Conservation (phyloP, 2,113 vertebrate genomes). For the Arvicanthis niloticus region DNA sequence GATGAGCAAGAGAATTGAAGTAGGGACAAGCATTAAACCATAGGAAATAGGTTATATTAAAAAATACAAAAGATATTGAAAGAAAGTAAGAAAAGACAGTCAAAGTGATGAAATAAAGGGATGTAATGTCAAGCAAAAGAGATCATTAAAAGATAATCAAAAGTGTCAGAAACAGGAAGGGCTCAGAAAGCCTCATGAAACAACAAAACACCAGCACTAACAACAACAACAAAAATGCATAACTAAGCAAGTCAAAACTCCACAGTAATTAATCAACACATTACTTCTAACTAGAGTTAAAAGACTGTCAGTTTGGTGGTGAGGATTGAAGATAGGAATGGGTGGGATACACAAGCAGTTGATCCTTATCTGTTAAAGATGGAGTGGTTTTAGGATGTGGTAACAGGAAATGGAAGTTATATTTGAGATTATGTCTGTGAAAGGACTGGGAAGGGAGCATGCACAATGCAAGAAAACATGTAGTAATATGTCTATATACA, state of each 20-base stretch:
- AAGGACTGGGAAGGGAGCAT: background rate
- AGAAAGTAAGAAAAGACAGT: background rate
- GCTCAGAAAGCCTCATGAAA: background rate
- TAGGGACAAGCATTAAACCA: background rate
- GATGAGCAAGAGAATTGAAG: background rate
- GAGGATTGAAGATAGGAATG: background rate
- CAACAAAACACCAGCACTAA: background rate
- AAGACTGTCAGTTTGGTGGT: background rate
- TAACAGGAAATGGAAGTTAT: background rate
- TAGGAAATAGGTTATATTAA: background rate
- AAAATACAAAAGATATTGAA: background rate
- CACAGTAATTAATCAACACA: background rate
- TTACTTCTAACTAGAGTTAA: background rate
- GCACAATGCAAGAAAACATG: background rate
- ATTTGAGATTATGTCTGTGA: background rate
- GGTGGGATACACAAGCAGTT: background rate
- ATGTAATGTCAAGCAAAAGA: background rate
- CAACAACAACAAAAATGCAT: background rate
- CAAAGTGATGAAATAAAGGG: background rate
- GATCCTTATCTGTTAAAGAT: background rate
- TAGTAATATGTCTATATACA: background rate
- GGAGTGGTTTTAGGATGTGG: background rate
- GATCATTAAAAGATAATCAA: background rate
- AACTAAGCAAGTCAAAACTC: background rate
- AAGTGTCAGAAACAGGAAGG: background rate